Percentiles rank a stretch among this genome's conserved stretches.
Conservation (phyloP, 2,888 invertebrate genomes). For the Pyrocoelia pectoralis region DNA sequence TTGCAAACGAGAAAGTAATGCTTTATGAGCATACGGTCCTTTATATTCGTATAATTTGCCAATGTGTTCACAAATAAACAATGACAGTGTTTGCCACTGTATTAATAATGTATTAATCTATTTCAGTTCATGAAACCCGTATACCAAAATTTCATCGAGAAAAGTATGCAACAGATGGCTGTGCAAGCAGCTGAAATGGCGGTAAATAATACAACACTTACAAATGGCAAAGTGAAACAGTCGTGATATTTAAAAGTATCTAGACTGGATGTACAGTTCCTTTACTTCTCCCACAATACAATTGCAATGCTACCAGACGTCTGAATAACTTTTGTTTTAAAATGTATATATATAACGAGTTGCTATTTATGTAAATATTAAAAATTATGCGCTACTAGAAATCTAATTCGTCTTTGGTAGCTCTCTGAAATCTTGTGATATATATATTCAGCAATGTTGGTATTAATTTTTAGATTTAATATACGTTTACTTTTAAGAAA, state of each 20-base stretch:
- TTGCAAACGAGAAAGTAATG: no score
- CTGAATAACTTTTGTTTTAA: slow-evolving; percentile 14
- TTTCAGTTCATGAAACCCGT: slow-evolving; percentile 82
- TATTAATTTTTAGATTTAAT: slow-evolving; percentile 18
- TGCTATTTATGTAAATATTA: slow-evolving; percentile 21
- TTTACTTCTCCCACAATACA: slow-evolving; percentile 4
- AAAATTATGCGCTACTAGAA: slow-evolving; percentile 11
- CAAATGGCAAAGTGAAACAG: slow-evolving; percentile 47
- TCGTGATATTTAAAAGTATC: slow-evolving; percentile 62
- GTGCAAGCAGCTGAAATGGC: slow-evolving; percentile 77
- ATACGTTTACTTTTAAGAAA: slow-evolving; percentile 22
- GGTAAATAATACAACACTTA: slow-evolving; percentile 61
- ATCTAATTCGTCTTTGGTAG: slow-evolving; percentile 30
- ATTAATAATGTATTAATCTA: background rate
- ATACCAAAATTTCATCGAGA: slow-evolving; percentile 82
- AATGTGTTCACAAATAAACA: no score
- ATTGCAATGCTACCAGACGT: slow-evolving; percentile 23
- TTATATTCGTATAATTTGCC: no score
- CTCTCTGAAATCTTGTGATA: slow-evolving; percentile 39
- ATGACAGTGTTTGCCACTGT: no score
- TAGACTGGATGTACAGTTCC: slow-evolving; percentile 37
- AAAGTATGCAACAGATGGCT: slow-evolving; percentile 83
- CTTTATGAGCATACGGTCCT: no score
- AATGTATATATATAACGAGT: slow-evolving; percentile 22
- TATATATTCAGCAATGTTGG: slow-evolving; percentile 44